Evolutionary conservation across 2,113 vertebrate genomes (phyloP).

Genomic region (Nasalis larvatus): DNA sequence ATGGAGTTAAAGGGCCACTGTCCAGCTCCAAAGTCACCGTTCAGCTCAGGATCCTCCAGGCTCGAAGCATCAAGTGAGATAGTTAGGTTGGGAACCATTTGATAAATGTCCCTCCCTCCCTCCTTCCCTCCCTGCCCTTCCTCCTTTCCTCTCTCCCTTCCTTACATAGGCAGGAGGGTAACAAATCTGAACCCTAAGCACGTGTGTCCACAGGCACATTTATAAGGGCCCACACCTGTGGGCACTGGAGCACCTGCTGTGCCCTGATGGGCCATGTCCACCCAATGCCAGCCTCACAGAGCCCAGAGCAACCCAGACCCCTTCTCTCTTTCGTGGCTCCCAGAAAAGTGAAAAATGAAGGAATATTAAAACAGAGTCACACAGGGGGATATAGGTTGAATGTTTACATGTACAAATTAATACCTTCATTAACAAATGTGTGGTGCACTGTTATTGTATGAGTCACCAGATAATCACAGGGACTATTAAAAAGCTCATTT

Average conservation of each 20-base stretch:
- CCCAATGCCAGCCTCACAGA: neutral
- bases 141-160: too few relatives aligned
- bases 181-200: neutral
- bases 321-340: neutral
- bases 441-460: neutral
- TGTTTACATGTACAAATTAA: neutral
- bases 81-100: neutral
- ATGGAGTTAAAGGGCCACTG: neutral
- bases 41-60: neutral
- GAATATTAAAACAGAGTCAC: neutral
- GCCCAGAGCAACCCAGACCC: neutral
- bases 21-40: neutral
- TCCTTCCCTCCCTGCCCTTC: fast-evolving
- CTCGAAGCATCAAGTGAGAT: neutral
- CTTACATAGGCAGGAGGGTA: neutral
- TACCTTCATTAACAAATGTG: neutral
- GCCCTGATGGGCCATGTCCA: fast-evolving
- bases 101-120: too few relatives aligned
- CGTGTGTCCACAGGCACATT: neutral
- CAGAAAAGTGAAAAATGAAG: neutral
- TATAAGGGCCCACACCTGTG: neutral
- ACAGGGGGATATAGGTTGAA: too few relatives aligned
- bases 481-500: neutral
- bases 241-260: neutral
- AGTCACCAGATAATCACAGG: neutral